Conservation (phyloP, 92 coral and sea anemone species). For the Epizoanthus fatuus region DNA sequence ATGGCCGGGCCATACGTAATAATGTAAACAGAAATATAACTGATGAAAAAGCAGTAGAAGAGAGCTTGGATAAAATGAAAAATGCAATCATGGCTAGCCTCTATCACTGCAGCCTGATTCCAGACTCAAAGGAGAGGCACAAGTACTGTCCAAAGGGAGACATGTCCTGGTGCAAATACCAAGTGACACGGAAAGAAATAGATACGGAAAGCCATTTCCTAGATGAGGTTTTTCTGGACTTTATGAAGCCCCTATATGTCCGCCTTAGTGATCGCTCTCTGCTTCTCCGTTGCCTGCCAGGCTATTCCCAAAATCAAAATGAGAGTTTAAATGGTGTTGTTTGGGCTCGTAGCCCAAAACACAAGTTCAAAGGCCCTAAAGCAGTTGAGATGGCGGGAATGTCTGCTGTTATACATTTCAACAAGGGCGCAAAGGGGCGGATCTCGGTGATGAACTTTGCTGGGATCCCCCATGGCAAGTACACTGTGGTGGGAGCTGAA, state of each 20-base stretch:
- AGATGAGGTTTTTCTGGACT: slow-evolving; percentile 46
- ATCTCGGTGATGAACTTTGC: slow-evolving; percentile 36
- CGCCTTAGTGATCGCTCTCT: slow-evolving; percentile 49
- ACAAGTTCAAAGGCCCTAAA: slow-evolving; percentile 54
- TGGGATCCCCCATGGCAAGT: slow-evolving; percentile 11
- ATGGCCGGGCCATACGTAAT: slow-evolving; percentile 12
- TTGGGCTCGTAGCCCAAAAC: slow-evolving; percentile 39
- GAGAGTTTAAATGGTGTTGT: slow-evolving; percentile 34
- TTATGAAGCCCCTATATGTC: slow-evolving; percentile 41
- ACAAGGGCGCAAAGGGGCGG: slow-evolving; percentile 29
- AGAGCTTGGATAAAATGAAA: not conserved
- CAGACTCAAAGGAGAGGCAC: slow-evolving; percentile 14
- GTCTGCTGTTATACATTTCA: slow-evolving; percentile 50
- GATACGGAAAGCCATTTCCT: slow-evolving; percentile 21
- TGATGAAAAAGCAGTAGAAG: not conserved
- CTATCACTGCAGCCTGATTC: not conserved
- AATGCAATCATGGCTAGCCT: no score
- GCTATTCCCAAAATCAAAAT: slow-evolving; percentile 43
- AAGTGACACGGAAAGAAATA: slow-evolving; percentile 6
- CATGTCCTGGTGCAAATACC: slow-evolving; percentile 25
- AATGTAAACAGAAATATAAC: not conserved
- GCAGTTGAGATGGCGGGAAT: slow-evolving; percentile 51
- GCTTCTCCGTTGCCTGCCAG: slow-evolving; percentile 42
- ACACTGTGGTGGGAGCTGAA: slow-evolving; percentile 17
- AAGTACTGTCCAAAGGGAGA: slow-evolving; percentile 17